Conservation (phyloP, 2,797 vertebrate species). For the Eutrigla gurnardus region DNA sequence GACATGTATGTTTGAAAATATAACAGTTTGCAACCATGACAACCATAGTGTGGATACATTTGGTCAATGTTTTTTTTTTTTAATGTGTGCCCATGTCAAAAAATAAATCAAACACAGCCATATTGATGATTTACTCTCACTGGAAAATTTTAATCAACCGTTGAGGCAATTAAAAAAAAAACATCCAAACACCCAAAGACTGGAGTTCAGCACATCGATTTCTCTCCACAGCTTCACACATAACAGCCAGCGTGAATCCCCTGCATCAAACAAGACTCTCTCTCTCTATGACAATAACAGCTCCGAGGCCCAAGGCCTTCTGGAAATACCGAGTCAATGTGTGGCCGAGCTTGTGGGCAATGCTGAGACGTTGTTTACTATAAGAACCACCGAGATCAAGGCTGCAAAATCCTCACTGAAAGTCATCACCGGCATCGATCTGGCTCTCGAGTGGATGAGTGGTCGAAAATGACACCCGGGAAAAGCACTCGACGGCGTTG, state of each 20-base stretch:
- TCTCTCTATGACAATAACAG: neutral
- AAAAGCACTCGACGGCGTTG: slow-evolving; percentile 34
- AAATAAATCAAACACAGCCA: neutral
- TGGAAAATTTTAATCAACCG: slow-evolving; percentile 2
- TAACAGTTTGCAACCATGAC: neutral
- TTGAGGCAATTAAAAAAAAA: neutral
- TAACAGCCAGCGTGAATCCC: neutral
- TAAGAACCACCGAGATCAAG: slow-evolving; percentile 51
- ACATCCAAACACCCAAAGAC: neutral
- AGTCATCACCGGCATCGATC: slow-evolving; percentile 66
- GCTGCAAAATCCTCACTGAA: slow-evolving; percentile 54
- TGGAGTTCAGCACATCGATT: neutral
- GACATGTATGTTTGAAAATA: neutral
- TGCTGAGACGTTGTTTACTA: slow-evolving; percentile 49
- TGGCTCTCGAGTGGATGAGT: slow-evolving; percentile 62
- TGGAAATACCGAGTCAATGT: slow-evolving; percentile 19
- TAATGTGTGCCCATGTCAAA: neutral
- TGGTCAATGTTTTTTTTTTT: neutral
- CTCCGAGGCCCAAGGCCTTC: slow-evolving; percentile 34
- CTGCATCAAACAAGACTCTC: slow-evolving; percentile 22
- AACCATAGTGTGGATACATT: neutral
- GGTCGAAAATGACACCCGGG: slow-evolving; percentile 48
- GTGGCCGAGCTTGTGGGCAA: slow-evolving; percentile 37
- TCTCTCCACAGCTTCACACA: neutral
- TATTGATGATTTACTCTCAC: neutral